Conservation (phyloP, 2,113 vertebrate genomes). For the Sterrhoptilus dennistouni region DNA sequence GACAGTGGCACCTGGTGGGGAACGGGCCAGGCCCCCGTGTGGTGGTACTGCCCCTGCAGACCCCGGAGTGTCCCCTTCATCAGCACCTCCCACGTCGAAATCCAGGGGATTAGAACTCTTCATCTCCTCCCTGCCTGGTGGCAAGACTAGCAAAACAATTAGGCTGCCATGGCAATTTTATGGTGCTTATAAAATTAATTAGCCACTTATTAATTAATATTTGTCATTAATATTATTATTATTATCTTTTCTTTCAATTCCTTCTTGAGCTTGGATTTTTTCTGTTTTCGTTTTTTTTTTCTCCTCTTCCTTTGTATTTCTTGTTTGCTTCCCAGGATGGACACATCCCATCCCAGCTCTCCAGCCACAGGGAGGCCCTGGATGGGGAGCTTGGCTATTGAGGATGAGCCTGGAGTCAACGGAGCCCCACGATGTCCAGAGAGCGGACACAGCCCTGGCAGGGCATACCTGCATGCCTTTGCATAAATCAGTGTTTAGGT, state of each 20-base stretch:
- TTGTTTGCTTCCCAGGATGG: not conserved
- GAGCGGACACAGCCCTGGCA: not conserved
- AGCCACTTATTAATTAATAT: constrained; percentile 22
- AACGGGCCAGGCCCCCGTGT: rapidly evolving
- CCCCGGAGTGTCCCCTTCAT: not conserved
- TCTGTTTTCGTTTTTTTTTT: no score
- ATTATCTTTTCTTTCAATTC: not conserved
- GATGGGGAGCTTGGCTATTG: not conserved
- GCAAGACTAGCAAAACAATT: constrained; percentile 36
- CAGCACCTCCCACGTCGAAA: not conserved
- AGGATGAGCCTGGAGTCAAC: not conserved
- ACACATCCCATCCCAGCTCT: not conserved
- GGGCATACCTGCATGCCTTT: not conserved
- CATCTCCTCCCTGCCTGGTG: constrained; percentile 5
- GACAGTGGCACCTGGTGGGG: not conserved
- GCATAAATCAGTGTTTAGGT: not conserved
- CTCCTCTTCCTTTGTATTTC: not conserved
- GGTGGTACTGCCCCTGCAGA: not conserved
- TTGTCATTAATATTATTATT: constrained; percentile 10
- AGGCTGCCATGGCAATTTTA: constrained; percentile 59
- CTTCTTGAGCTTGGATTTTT: not conserved
- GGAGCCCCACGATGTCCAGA: rapidly evolving
- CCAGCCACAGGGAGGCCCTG: not conserved
- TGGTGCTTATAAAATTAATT: constrained; percentile 53
- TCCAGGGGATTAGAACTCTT: not conserved